A percentile compares a stretch with the other conserved stretches of the same genome.
These are phyloP conservation scores for Scytalopus superciliaris DNA, from an alignment of 2,113 vertebrate genomes.

Conservation along the genomic window DNA sequence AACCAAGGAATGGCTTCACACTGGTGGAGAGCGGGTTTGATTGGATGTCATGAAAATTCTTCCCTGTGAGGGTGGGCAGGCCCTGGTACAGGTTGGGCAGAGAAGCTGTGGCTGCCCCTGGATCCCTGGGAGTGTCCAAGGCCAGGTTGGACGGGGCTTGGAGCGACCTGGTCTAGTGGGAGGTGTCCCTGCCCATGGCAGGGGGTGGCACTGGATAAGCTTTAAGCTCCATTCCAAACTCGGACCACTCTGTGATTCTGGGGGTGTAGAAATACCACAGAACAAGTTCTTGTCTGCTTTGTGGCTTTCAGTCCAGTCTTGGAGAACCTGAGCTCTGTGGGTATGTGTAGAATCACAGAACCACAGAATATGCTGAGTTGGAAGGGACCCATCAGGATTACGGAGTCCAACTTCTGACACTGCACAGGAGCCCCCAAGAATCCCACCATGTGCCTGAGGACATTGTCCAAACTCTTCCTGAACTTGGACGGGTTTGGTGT, in stretches of 20 bases:
- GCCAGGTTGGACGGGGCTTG: not conserved
- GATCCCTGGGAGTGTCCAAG: not conserved
- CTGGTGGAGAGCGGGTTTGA: rapidly evolving
- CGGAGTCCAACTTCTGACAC: not conserved
- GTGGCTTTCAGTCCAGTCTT: not conserved
- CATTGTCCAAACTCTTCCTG: not conserved
- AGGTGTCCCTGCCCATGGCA: not conserved
- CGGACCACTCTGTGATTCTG: no score
- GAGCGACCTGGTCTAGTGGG: not conserved
- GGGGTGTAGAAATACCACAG: not conserved
- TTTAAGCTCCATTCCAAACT: not conserved
- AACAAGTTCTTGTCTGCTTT: not conserved
- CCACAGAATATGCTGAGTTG: not conserved
- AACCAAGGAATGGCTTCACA: not conserved
- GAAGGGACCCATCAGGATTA: not conserved
- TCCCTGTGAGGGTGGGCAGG: not conserved
- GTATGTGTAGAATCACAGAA: rapidly evolving
- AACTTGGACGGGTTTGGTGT: not conserved
- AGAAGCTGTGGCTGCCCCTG: not conserved
- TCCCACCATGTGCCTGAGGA: not conserved
- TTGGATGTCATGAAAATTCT: rapidly evolving
- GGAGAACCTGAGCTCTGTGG: not conserved
- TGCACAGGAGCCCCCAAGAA: not conserved
- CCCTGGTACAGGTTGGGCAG: not conserved
- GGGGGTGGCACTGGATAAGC: not conserved